These are phyloP conservation scores for Spodoptera littoralis DNA, from an alignment of 2,888 invertebrate species.

Conservation along the genomic window DNA sequence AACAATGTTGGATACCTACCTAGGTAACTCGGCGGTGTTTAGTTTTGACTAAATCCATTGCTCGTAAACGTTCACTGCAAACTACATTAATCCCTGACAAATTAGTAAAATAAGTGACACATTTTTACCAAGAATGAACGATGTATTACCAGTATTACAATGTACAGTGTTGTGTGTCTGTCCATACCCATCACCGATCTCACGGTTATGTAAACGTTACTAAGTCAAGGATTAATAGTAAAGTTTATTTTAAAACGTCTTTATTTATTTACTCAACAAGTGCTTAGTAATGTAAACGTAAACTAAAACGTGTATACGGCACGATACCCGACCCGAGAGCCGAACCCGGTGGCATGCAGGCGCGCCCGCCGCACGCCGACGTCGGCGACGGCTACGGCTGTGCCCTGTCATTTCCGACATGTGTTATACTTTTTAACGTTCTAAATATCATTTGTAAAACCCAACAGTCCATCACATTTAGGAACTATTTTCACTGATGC, in stretches of 20 bases:
- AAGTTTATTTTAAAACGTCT: conserved; percentile 84
- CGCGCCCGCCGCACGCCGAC: conserved; percentile 46
- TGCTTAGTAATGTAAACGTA: conserved; percentile 85
- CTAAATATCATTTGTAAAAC: conserved; percentile 60
- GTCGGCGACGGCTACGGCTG: conserved; percentile 63
- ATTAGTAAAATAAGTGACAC: conserved; percentile 28
- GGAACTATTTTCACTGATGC: conserved; percentile 44
- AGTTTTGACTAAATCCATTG: no score
- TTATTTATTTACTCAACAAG: conserved; percentile 87
- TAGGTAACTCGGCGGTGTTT: no score
- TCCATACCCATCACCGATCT: conserved; percentile 65
- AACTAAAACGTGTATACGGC: conserved; percentile 71
- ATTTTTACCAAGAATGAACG: conserved; percentile 13
- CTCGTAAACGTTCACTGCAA: no score
- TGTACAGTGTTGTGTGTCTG: conserved; percentile 47
- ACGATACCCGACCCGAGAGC: conserved; percentile 69
- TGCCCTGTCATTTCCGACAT: conserved; percentile 67
- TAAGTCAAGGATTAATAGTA: conserved; percentile 82
- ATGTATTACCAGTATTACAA: conserved; percentile 29
- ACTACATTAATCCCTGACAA: background rate
- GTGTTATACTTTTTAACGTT: conserved; percentile 66
- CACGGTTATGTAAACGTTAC: conserved; percentile 81
- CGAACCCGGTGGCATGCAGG: conserved; percentile 66
- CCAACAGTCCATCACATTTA: conserved; percentile 50
- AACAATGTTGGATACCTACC: no score